A percentile compares a stretch with the other conserved stretches of the same genome.
These are phyloP conservation scores for Ranitomeya variabilis DNA, from an alignment of 2,113 vertebrate species.

Conservation along the genomic window DNA sequence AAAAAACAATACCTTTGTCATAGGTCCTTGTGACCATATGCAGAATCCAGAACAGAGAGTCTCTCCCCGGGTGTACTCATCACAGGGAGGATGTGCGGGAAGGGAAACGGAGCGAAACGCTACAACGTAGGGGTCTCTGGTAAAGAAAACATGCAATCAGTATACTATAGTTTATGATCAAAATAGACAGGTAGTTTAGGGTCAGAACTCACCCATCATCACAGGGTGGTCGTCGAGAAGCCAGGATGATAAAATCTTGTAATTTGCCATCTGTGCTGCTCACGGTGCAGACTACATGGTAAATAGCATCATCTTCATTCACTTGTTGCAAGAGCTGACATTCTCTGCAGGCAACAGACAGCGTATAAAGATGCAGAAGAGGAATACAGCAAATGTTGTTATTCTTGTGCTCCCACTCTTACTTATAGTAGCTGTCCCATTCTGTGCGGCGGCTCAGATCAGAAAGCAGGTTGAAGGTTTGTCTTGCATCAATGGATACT, in stretches of 20 bases:
- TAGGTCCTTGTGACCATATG: slow-evolving; percentile 77
- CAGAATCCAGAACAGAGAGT: slow-evolving; percentile 92
- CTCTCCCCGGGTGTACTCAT: slow-evolving; percentile 79
- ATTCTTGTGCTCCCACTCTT: slow-evolving; percentile 63
- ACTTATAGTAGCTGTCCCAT: slow-evolving; percentile 91
- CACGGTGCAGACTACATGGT: slow-evolving; percentile 79
- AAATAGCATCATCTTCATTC: slow-evolving; percentile 88
- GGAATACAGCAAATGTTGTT: no score
- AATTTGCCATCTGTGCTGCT: slow-evolving; percentile 75
- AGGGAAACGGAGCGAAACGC: slow-evolving; percentile 89
- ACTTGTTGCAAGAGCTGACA: slow-evolving; percentile 85
- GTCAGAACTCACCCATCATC: slow-evolving; percentile 74
- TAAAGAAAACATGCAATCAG: background rate
- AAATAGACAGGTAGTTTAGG: background rate
- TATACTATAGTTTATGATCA: background rate
- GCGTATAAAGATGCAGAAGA: background rate
- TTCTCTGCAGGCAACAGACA: slow-evolving; percentile 67
- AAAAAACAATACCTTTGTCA: slow-evolving; percentile 78
- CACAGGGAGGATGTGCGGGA: slow-evolving; percentile 75
- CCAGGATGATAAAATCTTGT: slow-evolving; percentile 89
- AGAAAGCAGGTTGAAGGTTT: slow-evolving; percentile 85
- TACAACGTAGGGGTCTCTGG: slow-evolving; percentile 91
- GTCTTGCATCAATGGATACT: slow-evolving; percentile 71
- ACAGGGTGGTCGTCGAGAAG: slow-evolving; percentile 86
- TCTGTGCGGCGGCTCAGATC: slow-evolving; percentile 83